Base-by-base conservation (phyloP, 1,140 invertebrate species). In the Spodoptera frugiperda region DNA sequence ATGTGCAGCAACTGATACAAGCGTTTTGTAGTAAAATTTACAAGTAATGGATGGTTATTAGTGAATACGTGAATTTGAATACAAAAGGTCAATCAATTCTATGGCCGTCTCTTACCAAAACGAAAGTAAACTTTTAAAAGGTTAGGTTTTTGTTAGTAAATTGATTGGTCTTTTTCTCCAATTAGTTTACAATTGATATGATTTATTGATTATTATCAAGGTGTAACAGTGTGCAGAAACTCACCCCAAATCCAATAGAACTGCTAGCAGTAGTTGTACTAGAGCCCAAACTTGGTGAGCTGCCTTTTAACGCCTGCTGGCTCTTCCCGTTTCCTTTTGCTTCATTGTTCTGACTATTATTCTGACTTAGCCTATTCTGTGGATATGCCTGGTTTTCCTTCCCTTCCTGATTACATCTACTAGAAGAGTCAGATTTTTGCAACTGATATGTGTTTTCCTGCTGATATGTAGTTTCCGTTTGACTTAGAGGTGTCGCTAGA, bases 401-500 rank as follows among this genome's bases (percentile, higher is more conserved):
- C 54, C 94, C 94, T 83, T 94, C 94, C 80, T 93, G 93, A 82
- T 91, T 94, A 89, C 91, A 94, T 86, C 91, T 93, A 82, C 87
- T 88, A 54, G 91, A 90, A 63, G 93, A 94, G 79, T 94, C 94
- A 6, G 93, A 95, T 86, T 94, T 95, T 83, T 94, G 93, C 74
- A 94, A 86, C 74, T 93, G 92, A 93, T 94, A 94, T 93, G 91
- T 86, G 81, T 90, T 87, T 84, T 94, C 91, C 77, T 90, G 89
- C 82, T 92, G 91, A 91, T 93, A 93, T 89, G 90, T 85, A 71
- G 85, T 79, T 88, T 95, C 95, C 53, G 87, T 93, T 89, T 95
- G 95, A 89, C 93, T 95, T 57, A 96, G 84, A 61, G 95, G 95
- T 11, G 95, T 95, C 14, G 95, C 95, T 61, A 96, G 91, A 84